phyloP scores from a whole-genome alignment of 2,888 invertebrate species.

The Morpho deidamia region DNA sequence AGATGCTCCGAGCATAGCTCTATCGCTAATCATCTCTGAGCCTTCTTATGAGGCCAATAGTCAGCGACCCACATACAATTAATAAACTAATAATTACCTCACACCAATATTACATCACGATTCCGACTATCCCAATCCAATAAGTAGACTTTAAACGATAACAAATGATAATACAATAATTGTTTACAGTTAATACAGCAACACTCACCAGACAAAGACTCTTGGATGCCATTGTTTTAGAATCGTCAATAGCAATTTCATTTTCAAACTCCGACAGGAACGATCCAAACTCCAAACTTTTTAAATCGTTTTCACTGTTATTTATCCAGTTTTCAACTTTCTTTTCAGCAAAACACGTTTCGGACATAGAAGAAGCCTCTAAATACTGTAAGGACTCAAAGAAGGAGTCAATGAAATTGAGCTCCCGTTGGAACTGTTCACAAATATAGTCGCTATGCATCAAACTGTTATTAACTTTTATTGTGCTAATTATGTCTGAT shows the following conservation, averaged over 20 bases:
- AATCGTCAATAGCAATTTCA: slow-evolving; percentile 48
- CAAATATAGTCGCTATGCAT: slow-evolving; percentile 55
- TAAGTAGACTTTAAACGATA: slow-evolving; percentile 7
- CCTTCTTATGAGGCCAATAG: too few species aligned
- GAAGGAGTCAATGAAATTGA: slow-evolving; percentile 71
- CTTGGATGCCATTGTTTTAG: slow-evolving; percentile 70
- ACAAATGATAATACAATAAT: slow-evolving; percentile 26
- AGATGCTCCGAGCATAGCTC: too few species aligned
- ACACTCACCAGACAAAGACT: slow-evolving; percentile 74
- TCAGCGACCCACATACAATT: too few species aligned
- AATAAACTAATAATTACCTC: too few species aligned
- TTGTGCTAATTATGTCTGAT: slow-evolving; percentile 66
- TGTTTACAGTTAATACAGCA: slow-evolving; percentile 61
- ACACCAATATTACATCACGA: too few species aligned
- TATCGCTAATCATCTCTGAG: too few species aligned
- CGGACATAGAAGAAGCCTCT: slow-evolving; percentile 53
- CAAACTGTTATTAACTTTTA: slow-evolving; percentile 51
- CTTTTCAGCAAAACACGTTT: slow-evolving; percentile 43
- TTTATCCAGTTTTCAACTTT: slow-evolving; percentile 46
- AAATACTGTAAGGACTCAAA: slow-evolving; percentile 69
- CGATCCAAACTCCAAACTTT: slow-evolving; percentile 48
- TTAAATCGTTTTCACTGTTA: slow-evolving; percentile 41
- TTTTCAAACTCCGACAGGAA: slow-evolving; percentile 58
- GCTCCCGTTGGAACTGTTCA: slow-evolving; percentile 67
- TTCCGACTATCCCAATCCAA: too few species aligned